These are phyloP conservation scores for Odontocolon sp. DNA, from an alignment of 2,888 invertebrate species.

Conservation along the genomic window DNA sequence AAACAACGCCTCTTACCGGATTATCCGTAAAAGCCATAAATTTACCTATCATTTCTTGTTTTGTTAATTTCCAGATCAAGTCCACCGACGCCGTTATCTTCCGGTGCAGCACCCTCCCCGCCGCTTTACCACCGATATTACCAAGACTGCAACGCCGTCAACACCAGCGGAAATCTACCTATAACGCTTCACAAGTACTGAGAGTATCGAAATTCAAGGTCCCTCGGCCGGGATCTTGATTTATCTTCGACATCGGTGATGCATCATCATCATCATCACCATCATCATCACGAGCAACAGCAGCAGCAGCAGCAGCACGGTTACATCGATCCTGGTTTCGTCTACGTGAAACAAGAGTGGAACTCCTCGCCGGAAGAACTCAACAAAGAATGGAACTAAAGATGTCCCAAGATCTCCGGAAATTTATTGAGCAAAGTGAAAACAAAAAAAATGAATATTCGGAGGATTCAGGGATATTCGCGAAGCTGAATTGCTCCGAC, in stretches of 20 bases:
- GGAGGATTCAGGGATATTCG: constrained; percentile 32
- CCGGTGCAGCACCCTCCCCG: constrained; percentile 78
- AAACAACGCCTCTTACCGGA: neutral
- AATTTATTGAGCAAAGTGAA: constrained; percentile 55
- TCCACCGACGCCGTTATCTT: constrained; percentile 77
- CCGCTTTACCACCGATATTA: constrained; percentile 78
- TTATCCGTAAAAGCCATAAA: too few species aligned
- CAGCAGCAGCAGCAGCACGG: constrained; percentile 49
- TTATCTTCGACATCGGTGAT: constrained; percentile 22
- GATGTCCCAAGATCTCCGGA: neutral
- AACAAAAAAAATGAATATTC: constrained; percentile 39
- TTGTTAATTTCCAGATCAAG: constrained; percentile 72
- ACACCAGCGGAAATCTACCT: constrained; percentile 79
- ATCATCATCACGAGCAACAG: constrained; percentile 57
- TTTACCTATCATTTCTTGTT: neutral
- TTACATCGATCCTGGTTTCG: constrained; percentile 73
- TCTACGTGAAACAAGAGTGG: constrained; percentile 79
- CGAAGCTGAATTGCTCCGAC: constrained; percentile 26
- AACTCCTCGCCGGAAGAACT: constrained; percentile 74
- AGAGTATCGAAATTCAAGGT: constrained; percentile 80
- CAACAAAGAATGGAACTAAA: constrained; percentile 76
- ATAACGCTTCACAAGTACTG: constrained; percentile 80
- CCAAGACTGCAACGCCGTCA: constrained; percentile 79
- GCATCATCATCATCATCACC: constrained; percentile 53
- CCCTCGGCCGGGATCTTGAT: constrained; percentile 74